Evolutionary conservation across 2,888 invertebrate species (phyloP), one percentile per base, ranked within the genome.

Genomic region (Eustalomyia histrio): DNA sequence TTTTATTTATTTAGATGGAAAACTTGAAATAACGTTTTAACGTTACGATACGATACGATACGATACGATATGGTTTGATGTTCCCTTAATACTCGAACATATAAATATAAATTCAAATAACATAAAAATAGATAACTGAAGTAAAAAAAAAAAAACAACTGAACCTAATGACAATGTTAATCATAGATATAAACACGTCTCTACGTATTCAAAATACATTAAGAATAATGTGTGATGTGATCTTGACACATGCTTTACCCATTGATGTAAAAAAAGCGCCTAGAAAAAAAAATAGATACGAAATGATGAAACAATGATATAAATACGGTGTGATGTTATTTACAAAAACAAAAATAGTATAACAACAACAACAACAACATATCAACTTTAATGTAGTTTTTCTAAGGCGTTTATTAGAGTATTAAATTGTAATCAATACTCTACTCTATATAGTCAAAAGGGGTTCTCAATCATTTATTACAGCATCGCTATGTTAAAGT

Each of bases 401-500:
- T 73, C 52, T 69, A 73, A 50, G 43, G 53, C 76, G 18, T 76
- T 80, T 73, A 76, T 80, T 65, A 71, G 73, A 76, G 69, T 69
- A 76, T 76, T 76, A 69, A 81, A 81, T 33, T 74, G 76, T 81
- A 76, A 78, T 67, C 61, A 71, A 80, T 74, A 73, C 60, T 50
- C 55, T 18, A 52, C 33, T 50, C 57, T 39, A 24, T 5, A 29
- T 29, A 65, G n/a, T 14, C n/a, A 29, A 4, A 14, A 47, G 43
- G 14, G 43, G 6, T 47, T 47, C 43, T n/a, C 43, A n/a, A 47
- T 1, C 29, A 29, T 29, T 29, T 29, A 6, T 29, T 6, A 29
- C 29, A 29, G 29, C 29, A 29, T 4, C 29, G 7, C 29, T 29
- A 1, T 29, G 29, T 29, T 29, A 6, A 29, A 29, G 5, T 29